phyloP scores from a whole-genome alignment of 2,113 vertebrate species.

The Condylura cristata region DNA sequence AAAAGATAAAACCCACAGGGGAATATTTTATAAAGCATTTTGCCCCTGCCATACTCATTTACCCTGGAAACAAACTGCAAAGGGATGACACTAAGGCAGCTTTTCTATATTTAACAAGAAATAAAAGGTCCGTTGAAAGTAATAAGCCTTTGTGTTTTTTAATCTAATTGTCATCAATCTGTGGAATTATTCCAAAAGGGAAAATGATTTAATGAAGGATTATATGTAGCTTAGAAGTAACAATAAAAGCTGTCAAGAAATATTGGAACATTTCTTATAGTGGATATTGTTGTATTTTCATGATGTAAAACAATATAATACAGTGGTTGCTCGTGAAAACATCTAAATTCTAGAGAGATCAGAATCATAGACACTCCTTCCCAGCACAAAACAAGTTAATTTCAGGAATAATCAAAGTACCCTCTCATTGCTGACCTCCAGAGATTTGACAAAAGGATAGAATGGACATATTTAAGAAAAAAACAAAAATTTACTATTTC shows the following conservation, averaged over 20 bases:
- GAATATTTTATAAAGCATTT: slow-evolving; percentile 20
- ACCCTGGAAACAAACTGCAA: slow-evolving; percentile 41
- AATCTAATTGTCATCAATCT: slow-evolving; percentile 34
- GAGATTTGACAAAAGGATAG: neutral
- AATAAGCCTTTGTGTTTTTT: slow-evolving; percentile 55
- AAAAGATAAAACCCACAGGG: slow-evolving; percentile 18
- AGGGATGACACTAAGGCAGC: slow-evolving; percentile 35
- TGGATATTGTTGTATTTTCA: neutral
- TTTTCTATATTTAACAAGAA: slow-evolving; percentile 64
- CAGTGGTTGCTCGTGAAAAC: neutral
- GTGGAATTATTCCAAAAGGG: slow-evolving; percentile 50
- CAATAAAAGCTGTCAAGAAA: slow-evolving; percentile 40
- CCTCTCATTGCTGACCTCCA: neutral
- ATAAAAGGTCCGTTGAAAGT: slow-evolving; percentile 48
- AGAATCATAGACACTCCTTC: neutral
- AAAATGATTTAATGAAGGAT: slow-evolving; percentile 48
- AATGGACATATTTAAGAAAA: neutral
- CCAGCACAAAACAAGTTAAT: neutral
- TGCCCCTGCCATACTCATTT: slow-evolving; percentile 21
- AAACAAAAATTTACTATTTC: neutral
- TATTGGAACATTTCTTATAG: neutral
- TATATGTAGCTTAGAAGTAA: slow-evolving; percentile 32
- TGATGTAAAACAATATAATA: neutral
- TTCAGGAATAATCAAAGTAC: neutral
- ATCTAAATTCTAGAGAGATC: neutral